Base-by-base conservation (phyloP, 2,113 vertebrate genomes). In the Alosa alosa region DNA sequence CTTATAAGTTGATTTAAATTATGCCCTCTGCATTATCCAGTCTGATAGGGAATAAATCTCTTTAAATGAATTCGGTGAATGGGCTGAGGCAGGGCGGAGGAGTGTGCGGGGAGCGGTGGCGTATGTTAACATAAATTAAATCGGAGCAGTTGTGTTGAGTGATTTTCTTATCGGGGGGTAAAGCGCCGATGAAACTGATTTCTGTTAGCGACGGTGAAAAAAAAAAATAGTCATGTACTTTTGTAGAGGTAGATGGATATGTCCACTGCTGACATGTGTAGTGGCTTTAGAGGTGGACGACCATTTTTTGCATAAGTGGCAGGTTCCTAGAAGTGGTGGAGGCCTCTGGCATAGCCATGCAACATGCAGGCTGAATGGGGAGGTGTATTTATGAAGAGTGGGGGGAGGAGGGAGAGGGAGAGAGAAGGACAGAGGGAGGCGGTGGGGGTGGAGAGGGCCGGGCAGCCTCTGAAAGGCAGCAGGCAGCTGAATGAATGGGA, bases 1-100 rank as follows among this genome's bases (percentile, higher is more conserved):
- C 93, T 93, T 91, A 92, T 92, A 94, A 94, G 94, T 94, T 93
- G 92, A 94, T 95, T 94, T 95, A 95, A 95, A 95, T 95, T 92
- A 94, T 94, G 93, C 93, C 93, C 92, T 93, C 91, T 91, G 93
- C 94, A 92, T 95, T 94, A 93, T 94, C 92, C 89, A 88, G 91
- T 86, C 89, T 93, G 94, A 94, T 93, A 88, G 93, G 90, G 94
- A 93, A 94, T 94, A 95, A 95, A 95, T 95, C 94, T 95, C 92
- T 92, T 92, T 92, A 94, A 94, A 94, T 94, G 84, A 84, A 89
- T 89, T 88, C 84, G 82, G 84, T 87, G 86, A 90, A 64, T 83
- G 15, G 25, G n/a, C 68, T 81, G 50, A 86, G 31, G 83, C 82
- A 90, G 86, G 85, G 88, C 89, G 87, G 88, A 64, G 84, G 87